Evolutionary conservation across 2,797 vertebrate genomes (phyloP), one percentile per base, ranked within the genome.

Genomic region (Onychomys leucogaster): DNA sequence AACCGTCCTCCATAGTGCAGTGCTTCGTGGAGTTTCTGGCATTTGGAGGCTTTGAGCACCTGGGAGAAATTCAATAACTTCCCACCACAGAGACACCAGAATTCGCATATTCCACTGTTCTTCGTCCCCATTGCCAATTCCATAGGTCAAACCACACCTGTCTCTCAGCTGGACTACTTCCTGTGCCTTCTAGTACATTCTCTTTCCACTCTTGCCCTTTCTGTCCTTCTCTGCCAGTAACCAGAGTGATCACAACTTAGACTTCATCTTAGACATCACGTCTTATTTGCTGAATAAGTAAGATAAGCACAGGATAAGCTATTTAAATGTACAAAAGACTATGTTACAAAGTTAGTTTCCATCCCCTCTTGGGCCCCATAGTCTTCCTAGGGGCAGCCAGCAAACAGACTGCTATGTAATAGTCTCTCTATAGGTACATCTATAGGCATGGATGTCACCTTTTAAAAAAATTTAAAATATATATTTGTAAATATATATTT

Each of bases 11-110:
- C 46, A 46, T 17, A n/a, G 8, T 71, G 37, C 76, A 49, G 94
- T 21, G 17, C 19, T 25, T 78, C 37, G 59, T 37, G 46, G 8
- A 32, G 4, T 83, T n/a, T 92, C 92, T 21, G 32, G 71, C 80
- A 92, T 94, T 83, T 84, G 10, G 63, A 88, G 83, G 57, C 7
- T 67, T 78, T 82, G 21, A 82, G 89, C 27, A 78, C 78, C 71
- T 80, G 49, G 61, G 84, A 95, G 32, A 69, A 90, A 32, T 6
- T 80, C 57, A 77, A 19, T 52, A 86, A 75, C 16, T 73, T 81
- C 49, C 29, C 32, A 52, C 37, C 29, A 69, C 52, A 77, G 71
- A 81, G 46, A 57, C 13, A 17, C 52, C n/a, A 88, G 37, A n/a
- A 37, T 5, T 75, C 57, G 2, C 16, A 6, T 75, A 76, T 46